Evolutionary conservation across 2,113 vertebrate species (phyloP).

Genomic region (Mormoops blainvillei): DNA sequence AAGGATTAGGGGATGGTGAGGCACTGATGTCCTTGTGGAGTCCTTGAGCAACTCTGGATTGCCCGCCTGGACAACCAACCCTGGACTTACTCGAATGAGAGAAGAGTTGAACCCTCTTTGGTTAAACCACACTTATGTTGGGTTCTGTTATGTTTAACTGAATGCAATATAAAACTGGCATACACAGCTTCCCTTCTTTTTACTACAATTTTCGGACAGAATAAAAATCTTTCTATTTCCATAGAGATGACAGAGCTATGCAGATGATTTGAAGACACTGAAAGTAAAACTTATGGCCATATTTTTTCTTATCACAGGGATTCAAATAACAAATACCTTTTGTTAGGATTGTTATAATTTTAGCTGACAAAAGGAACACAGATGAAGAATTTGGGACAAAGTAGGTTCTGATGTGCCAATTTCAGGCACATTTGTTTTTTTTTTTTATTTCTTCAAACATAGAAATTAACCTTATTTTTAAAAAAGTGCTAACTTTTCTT

Average conservation of each 20-base stretch:
- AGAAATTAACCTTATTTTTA: background rate
- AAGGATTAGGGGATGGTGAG: background rate
- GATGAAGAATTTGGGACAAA: background rate
- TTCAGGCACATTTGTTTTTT: background rate
- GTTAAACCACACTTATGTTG: background rate
- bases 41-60: too few species aligned
- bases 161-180: background rate
- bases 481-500: background rate
- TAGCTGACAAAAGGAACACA: background rate
- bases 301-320: background rate
- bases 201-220: background rate
- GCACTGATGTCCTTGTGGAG: background rate
- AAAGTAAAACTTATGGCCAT: background rate
- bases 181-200: background rate
- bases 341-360: slow-evolving; percentile 21
- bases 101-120: background rate
- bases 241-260: background rate
- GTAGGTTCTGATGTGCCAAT: background rate
- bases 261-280: background rate
- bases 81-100: background rate
- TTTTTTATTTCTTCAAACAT: background rate
- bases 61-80: background rate
- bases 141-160: background rate
- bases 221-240: background rate
- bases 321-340: slow-evolving; percentile 19